Evolutionary conservation across 2,797 vertebrate genomes (phyloP), one percentile per base, ranked within the genome.

Genomic region (Sebastes umbrosus): DNA sequence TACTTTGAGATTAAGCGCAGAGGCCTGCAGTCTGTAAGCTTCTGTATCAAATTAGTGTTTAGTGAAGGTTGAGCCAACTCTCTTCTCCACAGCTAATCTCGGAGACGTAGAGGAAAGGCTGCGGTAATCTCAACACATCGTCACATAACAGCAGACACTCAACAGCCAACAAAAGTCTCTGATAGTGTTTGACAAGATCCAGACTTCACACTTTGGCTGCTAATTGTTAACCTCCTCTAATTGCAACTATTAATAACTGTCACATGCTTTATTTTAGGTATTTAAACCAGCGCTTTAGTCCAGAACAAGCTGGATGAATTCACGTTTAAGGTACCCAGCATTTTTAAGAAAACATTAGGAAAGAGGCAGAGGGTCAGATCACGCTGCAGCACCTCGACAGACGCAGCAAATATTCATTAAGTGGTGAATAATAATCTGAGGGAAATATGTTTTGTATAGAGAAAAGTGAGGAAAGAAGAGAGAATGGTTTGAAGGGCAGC

Each of bases 1-100:
- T 90, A 87, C 87, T 85, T 81, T 87, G 36, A 79, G 83, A 90
- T 92, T 82, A 88, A 87, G 70, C 75, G 43, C 73, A 66, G 24
- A 80, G 18, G 67, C 84, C 57, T 79, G 24, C 75, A 5, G 69
- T 79, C 75, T 80, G 64, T 80, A 82, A 83, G 80, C 84, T 72
- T 67, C 69, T 83, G 75, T 77, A 88, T 88, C 77, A 85, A 84
- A 88, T 88, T 67, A 81, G 63, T 66, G 80, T 83, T 73, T 68
- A 63, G 67, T 31, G 68, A 86, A 83, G 81, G 79, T 89, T 90
- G 83, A 89, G 77, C 22, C 81, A 87, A 75, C 79, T 82, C 77
- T 84, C 54, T 74, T 86, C 77, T 79, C 68, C 14, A 1, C 31
- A 54, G 77, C 81, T 90, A 79, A 89, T 88, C 87, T 85, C 65